Evolutionary conservation across 2,888 invertebrate species (phyloP).

Genomic region (Heliconius cydno): DNA sequence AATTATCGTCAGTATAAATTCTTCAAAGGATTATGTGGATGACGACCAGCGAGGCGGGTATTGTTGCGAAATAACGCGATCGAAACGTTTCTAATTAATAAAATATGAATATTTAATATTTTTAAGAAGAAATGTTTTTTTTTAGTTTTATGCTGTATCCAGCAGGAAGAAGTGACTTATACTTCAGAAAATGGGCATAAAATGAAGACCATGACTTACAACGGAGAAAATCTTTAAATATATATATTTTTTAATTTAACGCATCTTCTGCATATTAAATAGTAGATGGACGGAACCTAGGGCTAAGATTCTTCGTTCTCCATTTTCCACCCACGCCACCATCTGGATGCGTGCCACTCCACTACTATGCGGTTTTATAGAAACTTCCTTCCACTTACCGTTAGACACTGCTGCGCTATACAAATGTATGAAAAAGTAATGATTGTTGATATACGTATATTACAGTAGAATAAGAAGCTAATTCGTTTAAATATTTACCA

Average conservation of each 20-base stretch:
- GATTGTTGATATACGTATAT: neutral
- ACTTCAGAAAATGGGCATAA: no score
- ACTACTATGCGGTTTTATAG: no score
- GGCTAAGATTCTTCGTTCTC: no score
- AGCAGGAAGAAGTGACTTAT: no score
- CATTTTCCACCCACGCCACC: no score
- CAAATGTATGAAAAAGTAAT: neutral
- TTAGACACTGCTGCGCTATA: neutral
- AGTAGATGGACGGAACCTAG: no score
- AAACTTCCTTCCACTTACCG: neutral
- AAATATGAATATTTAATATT: slow-evolving; percentile 8
- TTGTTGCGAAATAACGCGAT: slow-evolving; percentile 19
- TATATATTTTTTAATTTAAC: no score
- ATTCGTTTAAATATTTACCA: neutral
- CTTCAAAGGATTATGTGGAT: slow-evolving; percentile 50
- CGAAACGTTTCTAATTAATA: slow-evolving; percentile 6
- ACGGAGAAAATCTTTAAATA: no score
- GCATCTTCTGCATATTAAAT: no score
- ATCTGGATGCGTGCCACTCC: no score
- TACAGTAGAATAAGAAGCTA: neutral
- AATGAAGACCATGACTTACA: no score
- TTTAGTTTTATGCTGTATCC: neutral
- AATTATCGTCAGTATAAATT: slow-evolving; percentile 50
- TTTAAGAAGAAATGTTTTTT: neutral
- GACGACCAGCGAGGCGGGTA: slow-evolving; percentile 40